These are phyloP conservation scores for Oreocharis arfaki DNA, from an alignment of 2,113 vertebrate species.

Conservation along the genomic window DNA sequence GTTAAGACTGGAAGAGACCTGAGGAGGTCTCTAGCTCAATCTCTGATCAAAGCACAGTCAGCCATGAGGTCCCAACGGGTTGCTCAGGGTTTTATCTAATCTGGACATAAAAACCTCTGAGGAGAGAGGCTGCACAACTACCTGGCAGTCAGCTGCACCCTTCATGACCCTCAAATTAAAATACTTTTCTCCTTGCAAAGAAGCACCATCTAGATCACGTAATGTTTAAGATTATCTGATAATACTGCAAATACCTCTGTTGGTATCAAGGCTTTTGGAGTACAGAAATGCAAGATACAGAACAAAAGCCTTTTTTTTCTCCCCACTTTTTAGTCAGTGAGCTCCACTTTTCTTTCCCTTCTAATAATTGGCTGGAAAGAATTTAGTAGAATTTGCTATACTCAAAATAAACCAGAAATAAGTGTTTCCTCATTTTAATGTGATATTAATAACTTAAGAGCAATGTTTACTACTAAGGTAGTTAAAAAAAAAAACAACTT, in stretches of 20 bases:
- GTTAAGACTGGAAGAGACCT: not conserved
- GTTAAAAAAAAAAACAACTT: not conserved
- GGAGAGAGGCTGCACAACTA: not conserved
- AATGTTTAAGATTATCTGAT: not conserved
- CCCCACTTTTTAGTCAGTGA: not conserved
- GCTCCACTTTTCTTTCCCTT: not conserved
- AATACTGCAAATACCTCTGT: not conserved
- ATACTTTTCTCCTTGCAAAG: not conserved
- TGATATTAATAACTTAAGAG: not conserved
- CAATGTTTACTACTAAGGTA: not conserved
- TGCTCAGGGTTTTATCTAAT: not conserved
- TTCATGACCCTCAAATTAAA: not conserved
- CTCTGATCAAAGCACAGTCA: not conserved
- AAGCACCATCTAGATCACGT: not conserved
- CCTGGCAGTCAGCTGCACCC: not conserved
- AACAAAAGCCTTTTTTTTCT: not conserved
- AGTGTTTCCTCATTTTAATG: not conserved
- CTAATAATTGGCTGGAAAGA: not conserved
- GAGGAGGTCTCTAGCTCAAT: not conserved
- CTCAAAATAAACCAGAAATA: not conserved
- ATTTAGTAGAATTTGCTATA: not conserved
- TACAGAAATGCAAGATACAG: not conserved
- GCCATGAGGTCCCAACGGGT: not conserved
- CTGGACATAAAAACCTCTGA: not conserved
- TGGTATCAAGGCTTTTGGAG: not conserved